phyloP scores from a whole-genome alignment of 2,888 invertebrate genomes.

The Stenodema calcarata region DNA sequence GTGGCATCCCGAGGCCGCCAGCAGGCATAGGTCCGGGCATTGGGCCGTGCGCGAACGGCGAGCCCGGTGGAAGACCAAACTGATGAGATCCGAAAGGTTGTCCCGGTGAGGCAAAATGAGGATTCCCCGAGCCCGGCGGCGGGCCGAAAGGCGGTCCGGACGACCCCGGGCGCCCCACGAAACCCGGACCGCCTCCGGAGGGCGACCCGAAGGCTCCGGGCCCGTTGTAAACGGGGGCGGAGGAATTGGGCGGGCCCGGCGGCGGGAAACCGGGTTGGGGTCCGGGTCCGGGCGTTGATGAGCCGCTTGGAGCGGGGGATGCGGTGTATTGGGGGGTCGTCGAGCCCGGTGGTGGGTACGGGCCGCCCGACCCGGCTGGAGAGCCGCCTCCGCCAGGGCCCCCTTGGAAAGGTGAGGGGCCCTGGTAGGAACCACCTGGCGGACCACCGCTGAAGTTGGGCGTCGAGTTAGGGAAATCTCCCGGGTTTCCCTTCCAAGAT shows the following conservation, averaged over 20 bases:
- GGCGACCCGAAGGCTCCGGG: slow-evolving; percentile 75
- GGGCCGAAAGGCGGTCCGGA: slow-evolving; percentile 61
- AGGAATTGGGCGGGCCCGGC: slow-evolving; percentile 59
- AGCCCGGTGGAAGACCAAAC: slow-evolving; percentile 75
- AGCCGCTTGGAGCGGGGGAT: slow-evolving; percentile 82
- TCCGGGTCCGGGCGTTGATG: slow-evolving; percentile 79
- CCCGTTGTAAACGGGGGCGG: slow-evolving; percentile 72
- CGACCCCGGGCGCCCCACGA: slow-evolving; percentile 67
- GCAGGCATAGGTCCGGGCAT: slow-evolving; percentile 71
- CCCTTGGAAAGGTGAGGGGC: slow-evolving; percentile 65
- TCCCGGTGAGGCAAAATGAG: slow-evolving; percentile 71
- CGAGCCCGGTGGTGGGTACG: slow-evolving; percentile 71
- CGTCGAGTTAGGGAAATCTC: slow-evolving; percentile 62
- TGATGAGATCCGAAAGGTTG: slow-evolving; percentile 69
- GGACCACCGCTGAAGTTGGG: slow-evolving; percentile 54
- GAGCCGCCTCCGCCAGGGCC: slow-evolving; percentile 72
- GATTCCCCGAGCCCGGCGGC: slow-evolving; percentile 69
- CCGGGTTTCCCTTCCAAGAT: slow-evolving; percentile 81
- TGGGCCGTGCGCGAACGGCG: slow-evolving; percentile 74
- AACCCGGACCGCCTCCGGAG: slow-evolving; percentile 74
- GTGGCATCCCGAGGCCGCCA: slow-evolving; percentile 67
- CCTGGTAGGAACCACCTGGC: slow-evolving; percentile 62
- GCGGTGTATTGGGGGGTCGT: slow-evolving; percentile 85
- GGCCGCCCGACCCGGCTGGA: slow-evolving; percentile 72
- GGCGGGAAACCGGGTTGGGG: slow-evolving; percentile 56